Evolutionary conservation across 2,797 vertebrate genomes (phyloP).

Genomic region (Toxotes lorentzi): DNA sequence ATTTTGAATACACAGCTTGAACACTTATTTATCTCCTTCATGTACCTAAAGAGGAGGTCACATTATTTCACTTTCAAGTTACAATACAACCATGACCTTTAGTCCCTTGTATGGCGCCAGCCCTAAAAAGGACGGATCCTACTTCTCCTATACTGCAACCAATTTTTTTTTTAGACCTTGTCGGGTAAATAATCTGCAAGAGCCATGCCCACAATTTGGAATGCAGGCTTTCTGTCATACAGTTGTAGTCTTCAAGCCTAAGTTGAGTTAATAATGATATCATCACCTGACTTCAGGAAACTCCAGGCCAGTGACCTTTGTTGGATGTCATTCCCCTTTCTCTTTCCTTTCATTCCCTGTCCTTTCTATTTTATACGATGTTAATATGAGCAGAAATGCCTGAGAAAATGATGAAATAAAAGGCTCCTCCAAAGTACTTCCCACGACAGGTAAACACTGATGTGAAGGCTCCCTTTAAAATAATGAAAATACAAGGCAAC

Average conservation of each 20-base stretch:
- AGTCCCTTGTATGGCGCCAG: neutral
- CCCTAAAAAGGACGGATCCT: neutral
- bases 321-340: neutral
- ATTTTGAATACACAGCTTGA: neutral
- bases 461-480: neutral
- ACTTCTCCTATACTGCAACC: neutral
- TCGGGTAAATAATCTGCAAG: no score
- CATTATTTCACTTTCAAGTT: neutral
- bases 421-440: neutral
- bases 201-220: no score
- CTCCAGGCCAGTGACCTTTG: neutral
- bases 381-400: neutral
- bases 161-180: neutral
- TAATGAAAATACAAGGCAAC: conserved; percentile 36
- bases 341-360: neutral
- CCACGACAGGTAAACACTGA: neutral
- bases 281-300: neutral
- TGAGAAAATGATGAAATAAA: neutral
- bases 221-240: neutral
- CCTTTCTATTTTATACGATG: neutral
- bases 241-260: neutral
- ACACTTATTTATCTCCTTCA: neutral
- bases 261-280: neutral
- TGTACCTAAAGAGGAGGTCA: neutral
- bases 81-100: neutral